Percentiles rank a stretch among this genome's conserved stretches.
These are phyloP conservation scores for Danio kyathit DNA, from an alignment of 2,797 vertebrate species.

Conservation along the genomic window DNA sequence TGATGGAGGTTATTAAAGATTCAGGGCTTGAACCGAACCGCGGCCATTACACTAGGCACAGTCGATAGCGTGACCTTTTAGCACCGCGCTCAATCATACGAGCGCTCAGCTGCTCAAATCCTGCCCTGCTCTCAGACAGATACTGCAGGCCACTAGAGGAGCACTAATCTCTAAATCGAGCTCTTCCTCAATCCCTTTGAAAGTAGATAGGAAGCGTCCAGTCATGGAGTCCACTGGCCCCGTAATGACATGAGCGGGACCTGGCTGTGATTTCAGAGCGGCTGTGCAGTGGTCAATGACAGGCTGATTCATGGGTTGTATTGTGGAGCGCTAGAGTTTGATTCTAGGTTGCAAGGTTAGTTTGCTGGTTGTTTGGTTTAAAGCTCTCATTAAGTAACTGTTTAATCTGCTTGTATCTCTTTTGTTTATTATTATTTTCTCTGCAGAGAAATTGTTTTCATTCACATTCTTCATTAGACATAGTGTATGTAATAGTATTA, in stretches of 20 bases:
- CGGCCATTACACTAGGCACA: conserved; percentile 58
- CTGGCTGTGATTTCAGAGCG: conserved; percentile 45
- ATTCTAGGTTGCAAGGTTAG: not conserved
- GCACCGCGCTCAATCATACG: conserved; percentile 61
- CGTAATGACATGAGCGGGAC: conserved; percentile 53
- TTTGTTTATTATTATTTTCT: too few relatives aligned
- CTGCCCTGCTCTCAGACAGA: conserved; percentile 54
- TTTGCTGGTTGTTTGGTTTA: not conserved
- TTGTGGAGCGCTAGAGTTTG: conserved; percentile 14
- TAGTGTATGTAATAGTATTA: not conserved
- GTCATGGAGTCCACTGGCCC: conserved; percentile 46
- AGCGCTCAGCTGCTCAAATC: conserved; percentile 57
- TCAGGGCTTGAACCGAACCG: conserved; percentile 56
- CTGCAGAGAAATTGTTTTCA: too few relatives aligned
- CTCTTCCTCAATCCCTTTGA: conserved; percentile 58
- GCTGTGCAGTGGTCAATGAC: conserved; percentile 11
- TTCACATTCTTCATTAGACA: not conserved
- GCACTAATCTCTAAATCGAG: conserved; percentile 60
- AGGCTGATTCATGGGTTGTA: conserved; percentile 14
- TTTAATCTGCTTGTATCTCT: not conserved
- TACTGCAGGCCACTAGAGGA: conserved; percentile 52
- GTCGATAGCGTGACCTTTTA: conserved; percentile 64
- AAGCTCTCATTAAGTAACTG: not conserved
- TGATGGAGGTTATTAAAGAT: conserved; percentile 62
- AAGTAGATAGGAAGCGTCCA: conserved; percentile 58